A percentile compares a stretch with the other conserved stretches of the same genome.
Evolutionary conservation across 2,797 vertebrate species (phyloP).

Genomic region (Oceanodroma leucorhoa): DNA sequence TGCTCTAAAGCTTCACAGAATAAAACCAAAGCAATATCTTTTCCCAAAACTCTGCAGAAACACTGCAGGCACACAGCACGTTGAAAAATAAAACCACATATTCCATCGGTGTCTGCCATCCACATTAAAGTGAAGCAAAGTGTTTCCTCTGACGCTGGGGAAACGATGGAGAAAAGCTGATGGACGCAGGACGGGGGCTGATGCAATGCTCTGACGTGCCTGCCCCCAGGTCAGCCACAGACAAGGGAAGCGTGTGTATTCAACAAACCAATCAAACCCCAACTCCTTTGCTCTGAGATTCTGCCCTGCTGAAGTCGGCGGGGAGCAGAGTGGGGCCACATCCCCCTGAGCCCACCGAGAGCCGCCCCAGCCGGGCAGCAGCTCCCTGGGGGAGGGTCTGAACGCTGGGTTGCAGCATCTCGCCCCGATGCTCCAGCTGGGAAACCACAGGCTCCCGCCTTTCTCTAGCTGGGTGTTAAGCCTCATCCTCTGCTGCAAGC

Average conservation of each 20-base stretch:
- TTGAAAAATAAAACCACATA: too few relatives aligned
- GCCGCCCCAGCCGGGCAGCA: background rate
- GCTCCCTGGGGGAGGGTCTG: background rate
- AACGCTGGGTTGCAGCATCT: background rate
- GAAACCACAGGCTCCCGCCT: background rate
- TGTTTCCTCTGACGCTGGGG: background rate
- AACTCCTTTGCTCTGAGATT: background rate
- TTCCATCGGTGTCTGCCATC: background rate
- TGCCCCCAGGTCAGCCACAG: background rate
- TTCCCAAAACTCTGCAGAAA: background rate
- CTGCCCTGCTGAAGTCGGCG: fast-evolving
- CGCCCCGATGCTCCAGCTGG: background rate
- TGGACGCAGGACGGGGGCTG: fast-evolving
- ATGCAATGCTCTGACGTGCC: fast-evolving
- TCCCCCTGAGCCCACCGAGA: background rate
- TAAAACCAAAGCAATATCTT: background rate
- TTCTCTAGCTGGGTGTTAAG: background rate
- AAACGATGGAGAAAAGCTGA: too few relatives aligned
- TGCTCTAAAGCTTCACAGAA: background rate
- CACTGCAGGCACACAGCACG: background rate
- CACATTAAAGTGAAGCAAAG: background rate
- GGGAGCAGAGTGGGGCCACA: background rate
- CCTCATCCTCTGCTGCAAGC: background rate
- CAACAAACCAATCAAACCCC: background rate
- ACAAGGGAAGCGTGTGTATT: fast-evolving